Conservation (phyloP, 2,797 vertebrate genomes). For the Spinibarbus caldwelli region DNA sequence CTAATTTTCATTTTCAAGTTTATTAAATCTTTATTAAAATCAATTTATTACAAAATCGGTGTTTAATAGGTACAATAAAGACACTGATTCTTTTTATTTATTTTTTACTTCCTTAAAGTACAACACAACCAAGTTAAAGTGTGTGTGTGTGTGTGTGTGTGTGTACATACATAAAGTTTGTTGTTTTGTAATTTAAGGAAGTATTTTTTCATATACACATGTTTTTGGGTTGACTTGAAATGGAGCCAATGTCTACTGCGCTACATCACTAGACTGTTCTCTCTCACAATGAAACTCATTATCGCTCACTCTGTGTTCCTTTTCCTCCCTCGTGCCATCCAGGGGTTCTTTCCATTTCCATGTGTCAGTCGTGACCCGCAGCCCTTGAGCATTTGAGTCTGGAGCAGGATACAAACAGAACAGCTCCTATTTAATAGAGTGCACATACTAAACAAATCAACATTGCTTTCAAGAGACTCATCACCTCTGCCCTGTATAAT, state of each 20-base stretch:
- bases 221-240: not conserved
- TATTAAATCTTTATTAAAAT: not conserved
- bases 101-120: too few species aligned
- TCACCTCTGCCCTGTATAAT: slow-evolving; percentile 2
- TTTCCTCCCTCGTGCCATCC: not conserved
- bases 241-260: too few species aligned
- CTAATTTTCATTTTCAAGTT: too few species aligned
- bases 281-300: not conserved
- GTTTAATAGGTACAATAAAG: not conserved
- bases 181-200: not conserved
- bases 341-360: not conserved
- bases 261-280: not conserved
- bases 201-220: not conserved
- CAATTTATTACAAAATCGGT: not conserved
- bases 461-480: not conserved
- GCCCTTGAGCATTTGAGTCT: not conserved
- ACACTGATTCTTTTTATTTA: too few species aligned
- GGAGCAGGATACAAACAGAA: not conserved
- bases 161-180: not conserved
- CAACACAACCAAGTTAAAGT: not conserved
- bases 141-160: too few species aligned
- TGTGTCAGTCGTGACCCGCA: not conserved
- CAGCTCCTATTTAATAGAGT: not conserved
- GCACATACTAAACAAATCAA: not conserved
- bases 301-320: not conserved